phyloP scores from a whole-genome alignment of 2,888 invertebrate genomes.

The Caenorhabditis virilis region DNA sequence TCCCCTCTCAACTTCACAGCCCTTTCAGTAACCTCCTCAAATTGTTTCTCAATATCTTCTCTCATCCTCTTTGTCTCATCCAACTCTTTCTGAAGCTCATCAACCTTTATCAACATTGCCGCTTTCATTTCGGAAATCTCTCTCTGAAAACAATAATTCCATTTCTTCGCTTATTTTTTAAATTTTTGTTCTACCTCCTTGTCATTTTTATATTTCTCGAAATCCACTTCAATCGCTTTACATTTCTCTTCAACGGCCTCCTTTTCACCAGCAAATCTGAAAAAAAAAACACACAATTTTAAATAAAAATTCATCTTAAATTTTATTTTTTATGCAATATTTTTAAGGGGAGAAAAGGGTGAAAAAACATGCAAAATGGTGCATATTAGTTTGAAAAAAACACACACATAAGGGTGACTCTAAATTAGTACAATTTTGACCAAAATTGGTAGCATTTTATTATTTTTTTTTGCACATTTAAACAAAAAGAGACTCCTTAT shows the following conservation, averaged over 20 bases:
- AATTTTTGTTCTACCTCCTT: no score
- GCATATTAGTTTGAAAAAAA: neutral
- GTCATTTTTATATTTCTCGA: no score
- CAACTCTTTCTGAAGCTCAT: conserved; percentile 19
- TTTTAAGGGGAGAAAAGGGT: neutral
- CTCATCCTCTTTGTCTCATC: conserved; percentile 23
- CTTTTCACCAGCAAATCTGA: conserved; percentile 25
- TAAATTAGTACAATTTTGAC: no score
- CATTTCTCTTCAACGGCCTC: conserved; percentile 19
- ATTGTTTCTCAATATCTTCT: conserved; percentile 21
- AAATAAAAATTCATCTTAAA: no score
- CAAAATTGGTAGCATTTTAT: no score
- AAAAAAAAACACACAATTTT: conserved; percentile 5
- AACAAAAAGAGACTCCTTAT: no score
- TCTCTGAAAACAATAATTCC: no score
- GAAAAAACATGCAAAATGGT: neutral
- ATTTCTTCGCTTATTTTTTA: no score
- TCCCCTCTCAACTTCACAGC: conserved; percentile 17
- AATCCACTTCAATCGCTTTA: conserved; percentile 14
- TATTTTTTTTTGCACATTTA: no score
- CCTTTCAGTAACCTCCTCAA: conserved; percentile 18
- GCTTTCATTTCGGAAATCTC: conserved; percentile 16
- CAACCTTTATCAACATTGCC: conserved; percentile 30
- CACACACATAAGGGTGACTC: no score
- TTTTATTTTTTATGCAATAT: conserved; percentile 5